Conservation (phyloP, 1,140 invertebrate genomes). For the Lamellibrachia luymesi region DNA sequence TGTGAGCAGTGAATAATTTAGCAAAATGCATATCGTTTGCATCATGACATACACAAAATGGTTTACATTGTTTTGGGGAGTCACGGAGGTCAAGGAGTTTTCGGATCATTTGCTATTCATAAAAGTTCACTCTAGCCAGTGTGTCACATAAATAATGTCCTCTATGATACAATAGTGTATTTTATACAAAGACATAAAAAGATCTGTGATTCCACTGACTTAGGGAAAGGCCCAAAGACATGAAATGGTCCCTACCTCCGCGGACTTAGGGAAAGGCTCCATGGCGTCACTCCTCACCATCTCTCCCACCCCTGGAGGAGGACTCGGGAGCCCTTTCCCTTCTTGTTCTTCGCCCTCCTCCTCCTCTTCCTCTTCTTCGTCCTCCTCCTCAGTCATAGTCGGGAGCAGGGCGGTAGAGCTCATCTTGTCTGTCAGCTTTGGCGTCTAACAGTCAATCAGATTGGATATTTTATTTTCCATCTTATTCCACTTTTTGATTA, state of each 20-base stretch:
- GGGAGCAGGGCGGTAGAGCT: neutral
- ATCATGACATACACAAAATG: too few species aligned
- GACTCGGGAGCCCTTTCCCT: neutral
- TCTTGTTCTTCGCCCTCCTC: neutral
- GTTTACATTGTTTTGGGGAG: too few species aligned
- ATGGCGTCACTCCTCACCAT: neutral
- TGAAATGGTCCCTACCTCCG: neutral
- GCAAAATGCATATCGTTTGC: too few species aligned
- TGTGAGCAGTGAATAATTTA: too few species aligned
- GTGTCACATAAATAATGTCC: too few species aligned
- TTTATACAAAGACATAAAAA: neutral
- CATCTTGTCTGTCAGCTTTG: neutral
- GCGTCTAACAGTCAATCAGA: neutral
- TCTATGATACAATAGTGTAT: too few species aligned
- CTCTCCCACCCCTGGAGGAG: neutral
- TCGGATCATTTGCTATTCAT: too few species aligned
- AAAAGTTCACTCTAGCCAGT: too few species aligned
- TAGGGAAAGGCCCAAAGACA: neutral
- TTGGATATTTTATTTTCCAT: neutral
- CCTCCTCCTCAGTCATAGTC: neutral
- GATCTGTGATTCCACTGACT: neutral
- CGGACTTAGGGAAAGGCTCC: neutral
- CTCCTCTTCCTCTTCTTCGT: neutral
- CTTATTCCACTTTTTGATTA: neutral
- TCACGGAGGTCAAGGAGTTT: too few species aligned